Base-by-base conservation (phyloP, 2,797 vertebrate species). In the Jordanella pulchra region DNA sequence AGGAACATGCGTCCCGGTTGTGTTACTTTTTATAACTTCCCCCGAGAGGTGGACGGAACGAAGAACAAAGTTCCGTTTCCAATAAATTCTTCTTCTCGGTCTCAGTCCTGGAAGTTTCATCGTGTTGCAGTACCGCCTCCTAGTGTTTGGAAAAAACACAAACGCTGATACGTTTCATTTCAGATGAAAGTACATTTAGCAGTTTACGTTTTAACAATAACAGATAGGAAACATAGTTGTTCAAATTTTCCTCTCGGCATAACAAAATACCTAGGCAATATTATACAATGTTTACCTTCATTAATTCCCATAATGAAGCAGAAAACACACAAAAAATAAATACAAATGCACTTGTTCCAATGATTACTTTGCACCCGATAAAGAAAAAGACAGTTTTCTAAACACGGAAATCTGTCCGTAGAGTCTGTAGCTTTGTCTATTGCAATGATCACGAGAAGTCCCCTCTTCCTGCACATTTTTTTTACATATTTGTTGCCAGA, bases 21-120 rank as follows among this genome's bases (percentile, higher is more conserved):
- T 83, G 90, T 75, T 23, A 2, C 89, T 45, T 2, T 23, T 23
- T 76, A 75, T 89, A 66, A 30, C 0, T 0, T 73, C 87, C 90
- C 88, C 88, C 65, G 72, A 3, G 2, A 39, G 15, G 9, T 3
- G 51, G 9, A 3, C 45, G 45, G 71, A 86, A 78, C 14, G 0
- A 56, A 75, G 67, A 0, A 35, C 32, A 54, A 0, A 0, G 79
- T 87, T 91, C 85, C 81, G 72, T 55, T 25, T 35, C 25, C 2
- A 3, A 3, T n/a, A 0, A 27, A 28, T 28, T 44, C 25, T 10
- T 32, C 18, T 30, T 67, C 32, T 51, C 28, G 18, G 9, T 35
- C 4, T 17, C 7, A 11, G 30, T 6, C 14, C 2, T 21, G 7
- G 4, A 2, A 0, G 27, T 23, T 21, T 42, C 45, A 25, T 15